Conservation (phyloP, 35 echinoderm and acorn worm species). For the Amphiura filiformis region DNA sequence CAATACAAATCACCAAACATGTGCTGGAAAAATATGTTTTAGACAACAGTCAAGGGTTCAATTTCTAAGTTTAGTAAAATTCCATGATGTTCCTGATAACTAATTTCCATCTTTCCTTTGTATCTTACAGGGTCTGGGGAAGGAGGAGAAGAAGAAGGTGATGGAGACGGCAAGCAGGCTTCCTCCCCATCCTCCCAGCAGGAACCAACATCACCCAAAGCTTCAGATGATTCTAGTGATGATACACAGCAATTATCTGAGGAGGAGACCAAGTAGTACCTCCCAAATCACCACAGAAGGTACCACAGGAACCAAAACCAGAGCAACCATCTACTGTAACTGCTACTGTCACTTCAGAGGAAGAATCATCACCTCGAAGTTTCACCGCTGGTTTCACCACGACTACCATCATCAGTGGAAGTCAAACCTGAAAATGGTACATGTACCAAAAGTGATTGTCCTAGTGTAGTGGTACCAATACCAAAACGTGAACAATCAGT, state of each 20-base stretch:
- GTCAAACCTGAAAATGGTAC: background rate
- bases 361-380: background rate
- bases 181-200: background rate
- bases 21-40: too few relatives aligned
- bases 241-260: background rate
- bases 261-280: background rate
- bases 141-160: slow-evolving; percentile 2
- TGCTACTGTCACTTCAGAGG: background rate
- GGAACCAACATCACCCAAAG: background rate
- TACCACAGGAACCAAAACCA: background rate
- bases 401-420: background rate
- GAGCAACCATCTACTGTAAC: background rate
- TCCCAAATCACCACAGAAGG: background rate
- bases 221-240: background rate
- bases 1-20: too few relatives aligned
- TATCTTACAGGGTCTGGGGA: background rate
- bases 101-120: background rate
- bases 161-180: background rate
- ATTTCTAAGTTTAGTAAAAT: too few relatives aligned
- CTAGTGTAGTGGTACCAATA: background rate
- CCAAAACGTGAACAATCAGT: background rate
- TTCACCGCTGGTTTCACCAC: too few relatives aligned
- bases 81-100: too few relatives aligned
- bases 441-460: background rate
- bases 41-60: too few relatives aligned